Base-by-base conservation (phyloP, 2,113 vertebrate genomes). In the Sebastes schlegelii region DNA sequence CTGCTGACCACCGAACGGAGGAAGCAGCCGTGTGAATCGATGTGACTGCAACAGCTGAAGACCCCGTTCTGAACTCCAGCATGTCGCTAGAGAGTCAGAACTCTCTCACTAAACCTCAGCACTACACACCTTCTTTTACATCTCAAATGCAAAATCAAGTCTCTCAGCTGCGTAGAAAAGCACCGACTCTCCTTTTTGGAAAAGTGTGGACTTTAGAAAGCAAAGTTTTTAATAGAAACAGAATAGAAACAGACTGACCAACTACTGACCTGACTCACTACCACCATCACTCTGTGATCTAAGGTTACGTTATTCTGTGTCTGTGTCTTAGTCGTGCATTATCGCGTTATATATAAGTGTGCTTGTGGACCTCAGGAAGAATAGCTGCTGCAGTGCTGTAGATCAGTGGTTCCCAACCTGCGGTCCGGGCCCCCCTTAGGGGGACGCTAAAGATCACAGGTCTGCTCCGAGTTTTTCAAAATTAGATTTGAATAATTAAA, bases 31-130 rank as follows among this genome's bases (percentile, higher is more conserved):
- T 54, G 19, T 72, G 19, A 52, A 71, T 12, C 80, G n/a, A 51
- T 48, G 48, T 42, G 60, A 66, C 43, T 66, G 51, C n/a, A 70
- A 34, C 52, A 65, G 60, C 48, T 51, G 57, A 78, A 78, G 45
- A 73, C 64, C 52, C 11, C 8, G 8, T 23, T 67, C 6, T 81
- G 74, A 86, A 75, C 60, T 84, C 68, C 26, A 48, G 66, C 63
- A 46, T 46, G 75, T 77, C 34, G 17, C 48, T 43, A 75, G 6
- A 80, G 40, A 77, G n/a, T 57, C 73, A 45, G 34, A 71, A 62
- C 46, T 67, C 51, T 73, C 19, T 4, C 34, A 51, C 46, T 57
- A 57, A 71, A 52, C 23, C 16, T 12, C n/a, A 67, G 42, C 0
- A 1, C 13, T 10, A 10, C 62, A 74, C 46, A 74, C 48, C 6